Percentiles rank a stretch among this genome's conserved stretches.
Evolutionary conservation across 2,888 invertebrate species (phyloP).

Genomic region (Sicus ferrugineus): DNA sequence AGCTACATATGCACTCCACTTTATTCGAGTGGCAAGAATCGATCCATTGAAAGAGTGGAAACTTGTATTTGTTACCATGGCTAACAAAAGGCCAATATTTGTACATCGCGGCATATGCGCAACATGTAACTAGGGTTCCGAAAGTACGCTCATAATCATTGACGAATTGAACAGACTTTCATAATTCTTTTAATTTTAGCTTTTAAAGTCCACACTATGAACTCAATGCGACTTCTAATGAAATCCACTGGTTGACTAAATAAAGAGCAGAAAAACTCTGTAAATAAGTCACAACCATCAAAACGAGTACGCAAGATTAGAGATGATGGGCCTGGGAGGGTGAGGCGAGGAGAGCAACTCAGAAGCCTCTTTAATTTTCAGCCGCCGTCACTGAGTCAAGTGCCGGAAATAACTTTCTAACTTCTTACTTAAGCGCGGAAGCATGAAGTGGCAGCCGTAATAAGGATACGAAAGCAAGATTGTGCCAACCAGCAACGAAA

Average conservation of each 20-base stretch:
- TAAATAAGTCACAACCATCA: too few relatives aligned
- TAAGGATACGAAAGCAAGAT: slow-evolving; percentile 22
- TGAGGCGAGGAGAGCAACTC: not conserved
- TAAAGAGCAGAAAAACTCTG: not conserved
- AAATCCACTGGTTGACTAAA: not conserved
- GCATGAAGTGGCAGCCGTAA: slow-evolving; percentile 22
- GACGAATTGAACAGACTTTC: too few relatives aligned
- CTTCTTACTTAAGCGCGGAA: slow-evolving; percentile 25
- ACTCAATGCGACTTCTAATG: not conserved
- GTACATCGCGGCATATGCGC: too few relatives aligned
- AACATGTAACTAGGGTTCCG: too few relatives aligned
- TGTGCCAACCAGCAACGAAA: too few relatives aligned
- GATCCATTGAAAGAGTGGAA: too few relatives aligned
- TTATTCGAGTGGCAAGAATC: too few relatives aligned
- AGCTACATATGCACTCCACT: too few relatives aligned
- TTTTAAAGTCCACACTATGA: not conserved
- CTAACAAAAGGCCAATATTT: too few relatives aligned
- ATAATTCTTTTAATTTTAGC: not conserved
- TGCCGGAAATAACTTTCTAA: slow-evolving; percentile 24
- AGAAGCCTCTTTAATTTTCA: not conserved
- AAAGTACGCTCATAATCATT: too few relatives aligned
- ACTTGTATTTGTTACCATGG: too few relatives aligned
- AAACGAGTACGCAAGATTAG: not conserved
- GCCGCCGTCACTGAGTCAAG: slow-evolving; percentile 18
- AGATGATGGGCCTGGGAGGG: not conserved